Percentiles rank a stretch among this genome's conserved stretches.
Evolutionary conservation across 2,113 vertebrate genomes (phyloP).

Genomic region (Psittacara wagleri): DNA sequence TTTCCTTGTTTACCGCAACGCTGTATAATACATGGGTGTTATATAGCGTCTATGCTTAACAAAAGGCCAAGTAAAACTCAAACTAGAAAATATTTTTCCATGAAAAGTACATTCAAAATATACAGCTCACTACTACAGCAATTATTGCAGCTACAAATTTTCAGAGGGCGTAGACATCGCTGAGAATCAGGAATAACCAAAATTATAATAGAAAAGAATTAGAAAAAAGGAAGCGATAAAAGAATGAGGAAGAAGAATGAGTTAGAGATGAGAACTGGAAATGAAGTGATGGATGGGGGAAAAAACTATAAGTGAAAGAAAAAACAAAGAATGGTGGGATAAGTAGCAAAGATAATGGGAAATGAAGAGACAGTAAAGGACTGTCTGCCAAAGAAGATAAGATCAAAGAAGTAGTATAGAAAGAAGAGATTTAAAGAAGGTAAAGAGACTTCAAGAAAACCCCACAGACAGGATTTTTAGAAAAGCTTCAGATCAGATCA

Average conservation of each 20-base stretch:
- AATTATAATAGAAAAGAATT: background rate
- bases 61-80: background rate
- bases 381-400: background rate
- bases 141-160: background rate
- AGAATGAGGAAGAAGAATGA: background rate
- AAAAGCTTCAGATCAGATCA: background rate
- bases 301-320: background rate
- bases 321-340: background rate
- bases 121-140: background rate
- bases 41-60: background rate
- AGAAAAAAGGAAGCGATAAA: background rate
- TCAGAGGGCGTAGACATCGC: background rate
- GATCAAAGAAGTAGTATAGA: background rate
- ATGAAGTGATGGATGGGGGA: background rate
- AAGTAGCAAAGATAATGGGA: background rate
- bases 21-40: background rate
- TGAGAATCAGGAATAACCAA: background rate
- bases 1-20: background rate
- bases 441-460: slow-evolving; percentile 1
- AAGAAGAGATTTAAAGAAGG: background rate
- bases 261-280: background rate
- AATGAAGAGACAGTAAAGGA: background rate
- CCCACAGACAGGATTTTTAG: background rate
- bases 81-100: background rate
- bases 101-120: background rate